Conservation (phyloP, 2,797 vertebrate genomes). For the Argentina silus region DNA sequence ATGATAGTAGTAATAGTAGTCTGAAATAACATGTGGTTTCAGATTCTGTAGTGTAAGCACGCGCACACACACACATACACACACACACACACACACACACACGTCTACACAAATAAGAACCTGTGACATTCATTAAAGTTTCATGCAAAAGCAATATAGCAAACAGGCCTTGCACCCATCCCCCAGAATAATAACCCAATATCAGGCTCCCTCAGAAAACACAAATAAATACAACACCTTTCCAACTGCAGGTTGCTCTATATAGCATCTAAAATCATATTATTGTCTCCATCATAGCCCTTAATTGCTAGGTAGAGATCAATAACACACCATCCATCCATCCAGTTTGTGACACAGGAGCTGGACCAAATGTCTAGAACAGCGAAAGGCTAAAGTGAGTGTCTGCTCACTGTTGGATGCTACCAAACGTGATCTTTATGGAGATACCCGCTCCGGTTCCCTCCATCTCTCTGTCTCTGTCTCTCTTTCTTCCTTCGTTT, state of each 20-base stretch:
- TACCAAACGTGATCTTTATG: too few species aligned
- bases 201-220: neutral
- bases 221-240: too few species aligned
- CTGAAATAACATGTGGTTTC: too few species aligned
- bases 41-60: too few species aligned
- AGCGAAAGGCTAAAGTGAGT: neutral
- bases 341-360: neutral
- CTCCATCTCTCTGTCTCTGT: too few species aligned
- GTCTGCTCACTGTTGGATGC: too few species aligned
- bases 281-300: neutral
- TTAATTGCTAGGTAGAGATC: neutral
- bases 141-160: conserved; percentile 11
- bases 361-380: neutral
- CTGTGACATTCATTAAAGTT: neutral
- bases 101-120: neutral
- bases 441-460: too few species aligned
- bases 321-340: neutral
- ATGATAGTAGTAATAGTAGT: too few species aligned
- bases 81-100: conserved; percentile 2
- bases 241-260: neutral
- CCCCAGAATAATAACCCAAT: neutral
- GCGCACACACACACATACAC: neutral
- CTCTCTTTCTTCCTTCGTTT: too few species aligned
- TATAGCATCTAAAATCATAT: neutral
- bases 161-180: conserved; percentile 1